Conservation (phyloP, 2,888 invertebrate species). For the Orthosia cruda region DNA sequence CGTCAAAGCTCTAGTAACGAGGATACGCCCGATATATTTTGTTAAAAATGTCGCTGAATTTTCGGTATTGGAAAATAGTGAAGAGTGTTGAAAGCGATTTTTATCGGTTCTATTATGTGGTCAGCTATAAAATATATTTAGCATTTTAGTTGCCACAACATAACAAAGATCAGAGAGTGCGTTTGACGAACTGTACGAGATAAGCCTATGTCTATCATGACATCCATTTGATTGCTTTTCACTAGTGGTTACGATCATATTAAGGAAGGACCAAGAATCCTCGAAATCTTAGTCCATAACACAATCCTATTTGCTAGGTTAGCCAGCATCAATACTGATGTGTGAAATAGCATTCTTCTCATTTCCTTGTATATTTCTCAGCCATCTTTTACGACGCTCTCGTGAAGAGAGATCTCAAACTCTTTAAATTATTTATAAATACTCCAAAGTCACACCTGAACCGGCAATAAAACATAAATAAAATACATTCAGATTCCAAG, state of each 20-base stretch:
- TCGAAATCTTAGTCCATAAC: slow-evolving; percentile 3
- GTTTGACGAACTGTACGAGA: neutral
- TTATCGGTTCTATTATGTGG: neutral
- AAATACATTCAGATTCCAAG: slow-evolving; percentile 36
- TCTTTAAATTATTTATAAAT: slow-evolving; percentile 53
- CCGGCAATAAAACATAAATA: slow-evolving; percentile 50
- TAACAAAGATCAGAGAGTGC: neutral
- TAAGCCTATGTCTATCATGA: too few species aligned
- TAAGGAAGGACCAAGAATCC: neutral
- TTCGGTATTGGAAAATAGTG: slow-evolving; percentile 14
- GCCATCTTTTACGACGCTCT: slow-evolving; percentile 41
- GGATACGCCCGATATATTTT: slow-evolving; percentile 51
- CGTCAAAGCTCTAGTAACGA: slow-evolving; percentile 52
- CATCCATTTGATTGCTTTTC: neutral
- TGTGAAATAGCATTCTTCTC: slow-evolving; percentile 4
- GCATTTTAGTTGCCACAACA: neutral
- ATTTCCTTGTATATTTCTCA: slow-evolving; percentile 14
- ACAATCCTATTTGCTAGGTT: neutral
- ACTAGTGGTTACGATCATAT: neutral
- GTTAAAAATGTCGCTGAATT: slow-evolving; percentile 39
- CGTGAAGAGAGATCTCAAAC: slow-evolving; percentile 16
- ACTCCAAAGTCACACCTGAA: slow-evolving; percentile 33
- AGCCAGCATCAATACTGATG: neutral
- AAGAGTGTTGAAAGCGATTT: slow-evolving; percentile 16
- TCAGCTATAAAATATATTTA: neutral